Base-by-base conservation (phyloP, 2,113 vertebrate species). In the Spea multiplicata region DNA sequence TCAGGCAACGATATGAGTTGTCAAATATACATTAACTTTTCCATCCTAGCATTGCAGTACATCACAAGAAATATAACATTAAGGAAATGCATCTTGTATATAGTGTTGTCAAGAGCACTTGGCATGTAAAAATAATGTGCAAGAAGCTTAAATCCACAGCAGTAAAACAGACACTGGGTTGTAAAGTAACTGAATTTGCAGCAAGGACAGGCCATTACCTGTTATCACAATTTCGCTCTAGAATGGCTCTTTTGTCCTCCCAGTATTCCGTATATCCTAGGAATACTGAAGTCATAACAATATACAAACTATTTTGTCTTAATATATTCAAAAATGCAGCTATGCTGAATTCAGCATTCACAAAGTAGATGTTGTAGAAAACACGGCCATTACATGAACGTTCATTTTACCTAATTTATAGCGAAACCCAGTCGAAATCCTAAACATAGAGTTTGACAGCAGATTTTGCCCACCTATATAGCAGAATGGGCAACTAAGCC, bases 11-110 rank as follows among this genome's bases (percentile, higher is more conserved):
- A 73, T 73, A 80, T 80, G 69, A 78, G 69, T 72, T 78, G 77
- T 80, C 77, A 80, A 67, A 73, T 68, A 73, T 80, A 80, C 77
- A 73, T 80, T 80, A 80, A 67, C 14, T 80, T 80, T 80, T 73
- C 64, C 59, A 66, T 49, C 14, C 62, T 49, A 80, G 67, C 71
- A 73, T 66, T 80, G 71, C 64, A 10, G 50, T 80, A 73, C 67
- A 73, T 80, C 77, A 73, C 47, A 73, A 30, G 62, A 66, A 73
- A 47, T 66, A 67, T 73, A 73, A 12, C 49, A 73, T 73, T 80
- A 73, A 55, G 44, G 62, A 80, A 73, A 73, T 73, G 71, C 12
- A 66, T 79, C 50, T 66, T 79, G 62, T 73, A 66, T 80, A 80
- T 73, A 13, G 50, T 68, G 49, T 66, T 80, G 71, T 73, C 77